Evolutionary conservation across 2,888 invertebrate species (phyloP).

Genomic region (Agrenia bidenticulata): DNA sequence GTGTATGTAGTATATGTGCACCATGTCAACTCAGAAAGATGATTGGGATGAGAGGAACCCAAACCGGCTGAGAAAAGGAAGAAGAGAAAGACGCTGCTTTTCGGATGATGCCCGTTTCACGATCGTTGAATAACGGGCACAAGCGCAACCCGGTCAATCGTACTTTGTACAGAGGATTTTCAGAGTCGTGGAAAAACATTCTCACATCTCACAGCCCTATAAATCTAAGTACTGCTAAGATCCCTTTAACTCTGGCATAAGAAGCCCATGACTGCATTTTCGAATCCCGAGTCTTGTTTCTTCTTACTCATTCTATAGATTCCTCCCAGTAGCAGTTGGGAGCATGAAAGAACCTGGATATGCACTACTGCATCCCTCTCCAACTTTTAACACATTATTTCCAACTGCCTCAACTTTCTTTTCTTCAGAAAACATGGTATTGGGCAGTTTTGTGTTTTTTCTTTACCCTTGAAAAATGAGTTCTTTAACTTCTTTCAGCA

Average conservation of each 20-base stretch:
- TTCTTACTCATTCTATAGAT: no score
- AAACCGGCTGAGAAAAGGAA: conserved; percentile 12
- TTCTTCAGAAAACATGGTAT: no score
- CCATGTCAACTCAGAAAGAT: not conserved
- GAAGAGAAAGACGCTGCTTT: conserved; percentile 14
- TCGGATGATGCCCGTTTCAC: conserved; percentile 4
- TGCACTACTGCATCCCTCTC: no score
- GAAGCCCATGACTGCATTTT: conserved; percentile 3
- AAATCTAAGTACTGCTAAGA: not conserved
- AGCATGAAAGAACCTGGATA: no score
- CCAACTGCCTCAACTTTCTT: no score
- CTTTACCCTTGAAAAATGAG: conserved; percentile 8
- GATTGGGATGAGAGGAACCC: conserved; percentile 3
- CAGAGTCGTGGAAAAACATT: no score
- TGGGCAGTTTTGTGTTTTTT: no score
- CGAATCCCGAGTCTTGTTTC: no score
- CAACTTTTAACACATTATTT: no score
- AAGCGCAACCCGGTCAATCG: conserved; percentile 7
- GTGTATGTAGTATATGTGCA: not conserved
- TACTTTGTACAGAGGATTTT: not conserved
- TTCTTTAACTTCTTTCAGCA: not conserved
- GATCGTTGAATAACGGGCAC: conserved; percentile 17
- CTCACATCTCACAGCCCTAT: no score
- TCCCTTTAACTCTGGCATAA: not conserved
- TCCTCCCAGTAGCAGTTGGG: no score